Conservation (phyloP, 1,140 invertebrate species). For the Camponotus pennsylvanicus region DNA sequence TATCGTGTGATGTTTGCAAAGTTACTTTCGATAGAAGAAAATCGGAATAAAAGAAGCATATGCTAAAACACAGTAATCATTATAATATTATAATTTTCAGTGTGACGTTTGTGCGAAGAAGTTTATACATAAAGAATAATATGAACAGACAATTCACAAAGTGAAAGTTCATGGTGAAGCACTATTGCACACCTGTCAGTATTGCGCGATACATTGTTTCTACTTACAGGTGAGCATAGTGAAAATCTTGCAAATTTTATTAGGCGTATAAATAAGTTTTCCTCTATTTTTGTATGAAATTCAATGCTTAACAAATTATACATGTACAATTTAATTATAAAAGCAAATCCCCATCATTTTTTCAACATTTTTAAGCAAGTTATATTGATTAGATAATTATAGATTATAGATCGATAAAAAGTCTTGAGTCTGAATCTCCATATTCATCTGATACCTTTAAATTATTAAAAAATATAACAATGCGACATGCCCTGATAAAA, state of each 20-base stretch:
- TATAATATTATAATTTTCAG: neutral
- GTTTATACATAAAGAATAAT: neutral
- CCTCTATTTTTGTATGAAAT: too few relatives aligned
- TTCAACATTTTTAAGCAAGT: too few relatives aligned
- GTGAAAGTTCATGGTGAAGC: constrained; percentile 1
- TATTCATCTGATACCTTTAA: too few relatives aligned
- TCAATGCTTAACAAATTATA: too few relatives aligned
- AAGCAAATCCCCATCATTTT: too few relatives aligned
- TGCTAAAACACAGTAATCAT: constrained; percentile 8
- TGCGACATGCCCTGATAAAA: too few relatives aligned
- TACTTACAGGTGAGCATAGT: constrained; percentile 64
- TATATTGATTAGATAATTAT: too few relatives aligned
- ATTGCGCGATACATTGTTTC: constrained; percentile 21
- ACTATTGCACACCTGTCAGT: constrained; percentile 6
- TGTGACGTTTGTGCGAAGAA: constrained; percentile 14
- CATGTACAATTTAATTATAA: too few relatives aligned
- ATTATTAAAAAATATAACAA: too few relatives aligned
- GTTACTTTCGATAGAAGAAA: neutral
- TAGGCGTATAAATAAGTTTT: too few relatives aligned
- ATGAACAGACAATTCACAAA: neutral
- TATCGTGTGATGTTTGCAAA: neutral
- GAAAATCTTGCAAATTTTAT: neutral
- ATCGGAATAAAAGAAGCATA: constrained; percentile 17
- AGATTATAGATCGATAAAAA: too few relatives aligned
- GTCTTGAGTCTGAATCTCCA: too few relatives aligned